Evolutionary conservation across 2,113 vertebrate genomes (phyloP).

Genomic region (Paramormyrops kingsleyae): DNA sequence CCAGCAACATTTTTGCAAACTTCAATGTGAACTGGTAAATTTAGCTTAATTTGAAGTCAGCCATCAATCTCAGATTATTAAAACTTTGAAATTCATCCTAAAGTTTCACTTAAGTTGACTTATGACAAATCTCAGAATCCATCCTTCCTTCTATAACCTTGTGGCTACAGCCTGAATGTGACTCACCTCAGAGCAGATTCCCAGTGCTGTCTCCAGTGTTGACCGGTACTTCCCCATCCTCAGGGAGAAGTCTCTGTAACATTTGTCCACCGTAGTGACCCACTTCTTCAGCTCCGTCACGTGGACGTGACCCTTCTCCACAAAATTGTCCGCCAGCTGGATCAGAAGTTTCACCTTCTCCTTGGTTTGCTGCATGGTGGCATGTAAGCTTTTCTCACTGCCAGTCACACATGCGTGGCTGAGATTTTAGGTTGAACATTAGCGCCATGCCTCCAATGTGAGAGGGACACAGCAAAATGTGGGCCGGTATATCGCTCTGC

Average conservation of each 20-base stretch:
- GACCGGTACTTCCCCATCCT: slow-evolving; percentile 88
- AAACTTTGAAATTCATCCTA: background rate
- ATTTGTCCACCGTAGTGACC: slow-evolving; percentile 89
- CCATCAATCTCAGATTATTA: background rate
- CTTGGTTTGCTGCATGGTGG: slow-evolving; percentile 79
- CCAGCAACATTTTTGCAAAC: background rate
- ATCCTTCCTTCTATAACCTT: background rate
- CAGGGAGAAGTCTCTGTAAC: slow-evolving; percentile 89
- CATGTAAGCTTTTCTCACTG: background rate
- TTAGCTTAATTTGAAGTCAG: background rate
- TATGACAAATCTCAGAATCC: background rate
- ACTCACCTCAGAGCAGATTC: slow-evolving; percentile 83
- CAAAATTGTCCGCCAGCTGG: slow-evolving; percentile 90
- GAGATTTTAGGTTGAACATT: background rate
- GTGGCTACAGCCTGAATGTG: background rate
- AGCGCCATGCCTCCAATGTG: background rate
- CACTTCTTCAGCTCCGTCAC: slow-evolving; percentile 92
- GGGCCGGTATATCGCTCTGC: background rate
- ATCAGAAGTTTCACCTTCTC: slow-evolving; percentile 97
- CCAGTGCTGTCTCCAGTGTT: slow-evolving; percentile 81
- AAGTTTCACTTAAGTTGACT: background rate
- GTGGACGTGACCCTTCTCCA: slow-evolving; percentile 92
- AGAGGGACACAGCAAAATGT: background rate
- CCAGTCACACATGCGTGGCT: background rate
- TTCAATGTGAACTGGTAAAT: background rate